Evolutionary conservation across 2,888 invertebrate genomes (phyloP).

Genomic region (Nomada ruficornis): DNA sequence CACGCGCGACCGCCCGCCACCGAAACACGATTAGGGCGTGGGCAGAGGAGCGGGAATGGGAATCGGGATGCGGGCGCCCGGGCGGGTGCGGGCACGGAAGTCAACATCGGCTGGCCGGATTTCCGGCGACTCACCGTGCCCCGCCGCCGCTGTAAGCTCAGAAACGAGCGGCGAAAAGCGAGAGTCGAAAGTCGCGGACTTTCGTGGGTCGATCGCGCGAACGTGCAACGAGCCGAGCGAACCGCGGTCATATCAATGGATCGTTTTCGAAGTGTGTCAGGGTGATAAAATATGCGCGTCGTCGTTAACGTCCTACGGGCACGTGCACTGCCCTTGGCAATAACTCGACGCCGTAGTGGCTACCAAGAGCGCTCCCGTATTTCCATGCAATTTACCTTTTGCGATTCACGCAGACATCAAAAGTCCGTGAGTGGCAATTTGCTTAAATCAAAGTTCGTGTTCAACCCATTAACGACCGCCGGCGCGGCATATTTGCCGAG

Average conservation of each 20-base stretch:
- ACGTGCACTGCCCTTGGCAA: conserved; percentile 68
- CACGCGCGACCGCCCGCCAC: no score
- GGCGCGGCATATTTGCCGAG: conserved; percentile 64
- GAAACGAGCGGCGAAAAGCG: not conserved
- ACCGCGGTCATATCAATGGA: conserved; percentile 69
- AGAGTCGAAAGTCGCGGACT: not conserved
- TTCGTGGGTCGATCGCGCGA: not conserved
- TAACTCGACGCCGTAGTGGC: conserved; percentile 60
- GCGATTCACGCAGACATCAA: conserved; percentile 71
- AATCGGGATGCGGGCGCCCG: no score
- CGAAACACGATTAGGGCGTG: no score
- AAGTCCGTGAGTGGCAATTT: conserved; percentile 75
- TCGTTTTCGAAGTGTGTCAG: conserved; percentile 72
- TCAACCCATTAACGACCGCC: conserved; percentile 62
- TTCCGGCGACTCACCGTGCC: not conserved
- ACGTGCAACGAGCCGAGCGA: not conserved
- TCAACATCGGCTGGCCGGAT: conserved; percentile 3
- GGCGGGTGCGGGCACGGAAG: no score
- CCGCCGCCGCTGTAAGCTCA: not conserved
- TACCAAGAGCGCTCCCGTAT: conserved; percentile 58
- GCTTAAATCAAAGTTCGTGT: conserved; percentile 71
- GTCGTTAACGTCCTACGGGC: conserved; percentile 66
- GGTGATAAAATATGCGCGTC: conserved; percentile 67
- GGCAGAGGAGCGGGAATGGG: no score
- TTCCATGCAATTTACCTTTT: conserved; percentile 71